These are phyloP conservation scores for Nesogale talazaci DNA, from an alignment of 2,113 vertebrate species.

Conservation along the genomic window DNA sequence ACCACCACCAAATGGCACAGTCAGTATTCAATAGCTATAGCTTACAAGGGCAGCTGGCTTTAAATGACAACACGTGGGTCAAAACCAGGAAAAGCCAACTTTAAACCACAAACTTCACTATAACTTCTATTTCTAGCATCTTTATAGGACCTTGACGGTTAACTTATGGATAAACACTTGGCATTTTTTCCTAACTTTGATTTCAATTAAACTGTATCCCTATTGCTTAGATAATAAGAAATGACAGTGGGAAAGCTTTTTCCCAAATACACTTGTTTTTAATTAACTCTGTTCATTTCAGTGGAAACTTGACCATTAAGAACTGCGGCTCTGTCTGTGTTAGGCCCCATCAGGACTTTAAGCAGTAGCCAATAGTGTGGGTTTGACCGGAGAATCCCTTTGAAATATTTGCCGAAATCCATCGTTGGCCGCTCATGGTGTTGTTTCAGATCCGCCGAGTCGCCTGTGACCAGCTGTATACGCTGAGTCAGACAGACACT, in stretches of 20 bases:
- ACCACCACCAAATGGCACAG: not conserved
- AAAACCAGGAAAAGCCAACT: not conserved
- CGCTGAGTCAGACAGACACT: conserved; percentile 97
- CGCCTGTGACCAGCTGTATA: conserved; percentile 98
- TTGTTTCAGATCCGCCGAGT: conserved; percentile 94
- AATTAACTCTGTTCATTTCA: conserved; percentile 36
- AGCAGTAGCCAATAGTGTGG: not conserved
- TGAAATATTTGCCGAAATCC: not conserved
- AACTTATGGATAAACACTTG: not conserved
- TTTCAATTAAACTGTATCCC: conserved; percentile 39
- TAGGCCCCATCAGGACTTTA: not conserved
- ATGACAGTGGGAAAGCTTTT: conserved; percentile 26
- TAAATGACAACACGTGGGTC: not conserved
- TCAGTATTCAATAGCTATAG: not conserved
- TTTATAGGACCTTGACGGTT: not conserved
- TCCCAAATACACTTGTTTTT: conserved; percentile 44
- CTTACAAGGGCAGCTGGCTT: not conserved
- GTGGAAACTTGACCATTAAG: not conserved
- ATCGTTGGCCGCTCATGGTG: not conserved
- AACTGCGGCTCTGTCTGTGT: not conserved
- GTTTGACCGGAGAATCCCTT: not conserved
- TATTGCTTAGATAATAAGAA: not conserved
- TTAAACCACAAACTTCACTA: not conserved
- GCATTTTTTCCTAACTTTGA: conserved; percentile 14
- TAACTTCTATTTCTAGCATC: conserved; percentile 16